These are phyloP conservation scores for Scaptomyza parva DNA, from an alignment of 2,888 invertebrate genomes.

Conservation along the genomic window DNA sequence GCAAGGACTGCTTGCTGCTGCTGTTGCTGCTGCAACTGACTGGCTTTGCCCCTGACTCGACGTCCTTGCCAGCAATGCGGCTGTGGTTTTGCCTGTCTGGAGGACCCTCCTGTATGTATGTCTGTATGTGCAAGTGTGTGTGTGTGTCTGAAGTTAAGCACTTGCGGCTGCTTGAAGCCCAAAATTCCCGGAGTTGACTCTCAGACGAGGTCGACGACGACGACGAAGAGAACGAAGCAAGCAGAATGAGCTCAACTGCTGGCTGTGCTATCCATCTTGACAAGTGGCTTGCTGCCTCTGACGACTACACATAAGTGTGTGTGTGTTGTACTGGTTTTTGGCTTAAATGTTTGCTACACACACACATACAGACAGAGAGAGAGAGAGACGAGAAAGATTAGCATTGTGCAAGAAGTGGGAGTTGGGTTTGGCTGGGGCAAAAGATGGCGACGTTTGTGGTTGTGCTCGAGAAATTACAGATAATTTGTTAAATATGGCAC, in stretches of 20 bases:
- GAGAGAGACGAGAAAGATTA: constrained; percentile 22
- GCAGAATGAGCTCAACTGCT: constrained; percentile 32
- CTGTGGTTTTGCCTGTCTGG: constrained; percentile 66
- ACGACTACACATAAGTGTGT: constrained; percentile 7
- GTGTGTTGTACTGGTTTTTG: constrained; percentile 22
- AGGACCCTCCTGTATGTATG: constrained; percentile 23
- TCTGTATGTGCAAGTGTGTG: constrained; percentile 39
- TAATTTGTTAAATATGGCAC: constrained; percentile 81
- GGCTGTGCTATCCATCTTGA: constrained; percentile 76
- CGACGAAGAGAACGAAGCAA: constrained; percentile 10
- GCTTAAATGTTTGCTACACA: constrained; percentile 44
- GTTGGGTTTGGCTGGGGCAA: constrained; percentile 16
- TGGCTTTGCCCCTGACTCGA: constrained; percentile 24
- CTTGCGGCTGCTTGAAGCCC: constrained; percentile 80
- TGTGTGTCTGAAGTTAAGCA: constrained; percentile 74
- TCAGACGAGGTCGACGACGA: constrained; percentile 51
- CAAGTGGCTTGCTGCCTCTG: constrained; percentile 74
- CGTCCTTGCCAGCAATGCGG: constrained; percentile 79
- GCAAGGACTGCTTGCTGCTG: constrained; percentile 24
- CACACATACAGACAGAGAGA: constrained; percentile 9
- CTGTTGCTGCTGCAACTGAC: constrained; percentile 38
- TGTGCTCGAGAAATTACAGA: constrained; percentile 80
- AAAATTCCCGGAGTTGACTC: constrained; percentile 70
- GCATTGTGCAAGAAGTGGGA: constrained; percentile 10
- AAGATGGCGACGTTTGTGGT: constrained; percentile 60